Evolutionary conservation across 1,140 invertebrate species (phyloP).

Genomic region (Yoshiicerus persimilis): DNA sequence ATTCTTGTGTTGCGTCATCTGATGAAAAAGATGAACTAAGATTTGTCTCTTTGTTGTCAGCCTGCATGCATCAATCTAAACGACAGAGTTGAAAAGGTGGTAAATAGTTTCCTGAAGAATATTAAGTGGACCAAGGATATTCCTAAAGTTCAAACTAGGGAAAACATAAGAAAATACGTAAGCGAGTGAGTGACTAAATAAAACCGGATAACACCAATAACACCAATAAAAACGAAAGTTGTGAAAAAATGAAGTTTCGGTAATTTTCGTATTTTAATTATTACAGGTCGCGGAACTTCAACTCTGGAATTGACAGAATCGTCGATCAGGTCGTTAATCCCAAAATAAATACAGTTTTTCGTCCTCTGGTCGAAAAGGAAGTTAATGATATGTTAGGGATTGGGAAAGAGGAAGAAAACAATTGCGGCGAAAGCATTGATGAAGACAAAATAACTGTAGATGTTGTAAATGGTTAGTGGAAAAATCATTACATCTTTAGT

Average conservation of each 20-base stretch:
- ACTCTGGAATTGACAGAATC: constrained; percentile 84
- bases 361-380: constrained; percentile 85
- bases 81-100: constrained; percentile 83
- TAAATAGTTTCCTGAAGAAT: constrained; percentile 72
- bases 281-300: constrained; percentile 75
- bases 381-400: constrained; percentile 86
- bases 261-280: constrained; percentile 39
- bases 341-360: constrained; percentile 79
- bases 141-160: constrained; percentile 89
- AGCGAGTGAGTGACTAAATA: constrained; percentile 83
- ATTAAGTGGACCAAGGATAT: constrained; percentile 76
- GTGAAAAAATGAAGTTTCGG: neutral
- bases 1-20: neutral
- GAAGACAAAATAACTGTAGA: too few species aligned
- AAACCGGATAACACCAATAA: too few species aligned
- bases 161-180: constrained; percentile 83
- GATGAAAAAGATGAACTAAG: too few species aligned
- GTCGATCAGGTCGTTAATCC: constrained; percentile 94
- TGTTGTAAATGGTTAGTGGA: too few species aligned
- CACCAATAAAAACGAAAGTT: neutral
- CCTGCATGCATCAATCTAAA: constrained; percentile 91
- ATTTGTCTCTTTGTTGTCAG: constrained; percentile 58
- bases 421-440: too few species aligned
- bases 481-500: too few species aligned
- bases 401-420: too few species aligned